Conservation (phyloP, 1,140 invertebrate genomes). For the Diachasma alloeum region DNA sequence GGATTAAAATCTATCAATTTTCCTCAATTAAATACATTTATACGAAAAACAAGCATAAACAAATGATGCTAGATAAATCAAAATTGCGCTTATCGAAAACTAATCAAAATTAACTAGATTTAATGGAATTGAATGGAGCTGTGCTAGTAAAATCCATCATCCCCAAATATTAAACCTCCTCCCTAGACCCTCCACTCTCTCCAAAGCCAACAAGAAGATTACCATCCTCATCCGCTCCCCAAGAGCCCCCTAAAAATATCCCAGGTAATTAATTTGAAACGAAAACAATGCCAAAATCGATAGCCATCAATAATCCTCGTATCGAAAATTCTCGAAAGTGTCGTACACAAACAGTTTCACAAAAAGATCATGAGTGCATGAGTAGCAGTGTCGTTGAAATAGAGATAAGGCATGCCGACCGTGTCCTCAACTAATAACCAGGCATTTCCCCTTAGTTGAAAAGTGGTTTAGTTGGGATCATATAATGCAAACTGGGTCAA, state of each 20-base stretch:
- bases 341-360: not conserved
- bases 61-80: no score
- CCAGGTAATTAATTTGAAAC: not conserved
- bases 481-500: slow-evolving; percentile 35
- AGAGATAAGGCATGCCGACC: slow-evolving; percentile 26
- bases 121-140: no score
- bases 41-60: no score
- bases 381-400: not conserved
- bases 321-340: not conserved
- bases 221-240: not conserved
- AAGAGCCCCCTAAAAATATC: not conserved
- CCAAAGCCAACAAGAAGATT: not conserved
- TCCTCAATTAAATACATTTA: no score
- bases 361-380: not conserved
- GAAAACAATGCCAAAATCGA: not conserved
- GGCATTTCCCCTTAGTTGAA: slow-evolving; percentile 10
- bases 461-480: slow-evolving; percentile 11
- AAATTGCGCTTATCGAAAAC: no score
- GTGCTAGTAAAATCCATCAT: no score
- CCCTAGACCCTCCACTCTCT: not conserved
- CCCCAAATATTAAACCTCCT: no score
- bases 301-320: not conserved
- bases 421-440: not conserved
- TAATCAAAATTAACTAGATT: no score
- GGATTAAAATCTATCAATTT: no score